Conservation (phyloP, 2,113 vertebrate species). For the Otocyon megalotis region DNA sequence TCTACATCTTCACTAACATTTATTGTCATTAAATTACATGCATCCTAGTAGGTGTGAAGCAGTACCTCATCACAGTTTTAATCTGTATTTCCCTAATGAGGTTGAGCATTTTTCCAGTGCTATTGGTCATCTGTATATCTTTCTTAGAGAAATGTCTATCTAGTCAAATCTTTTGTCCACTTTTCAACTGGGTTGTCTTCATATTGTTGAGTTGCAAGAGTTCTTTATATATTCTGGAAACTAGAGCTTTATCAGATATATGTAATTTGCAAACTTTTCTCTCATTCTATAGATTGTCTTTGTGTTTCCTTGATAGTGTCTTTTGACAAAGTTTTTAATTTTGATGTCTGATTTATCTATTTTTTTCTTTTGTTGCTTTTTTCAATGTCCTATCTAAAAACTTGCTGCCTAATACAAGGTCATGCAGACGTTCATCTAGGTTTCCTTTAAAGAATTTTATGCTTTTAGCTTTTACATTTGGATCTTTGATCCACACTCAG, state of each 20-base stretch:
- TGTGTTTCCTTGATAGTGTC: not conserved
- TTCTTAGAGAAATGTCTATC: conserved; percentile 38
- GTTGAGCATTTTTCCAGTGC: not conserved
- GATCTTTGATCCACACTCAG: not conserved
- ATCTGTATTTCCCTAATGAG: conserved; percentile 4
- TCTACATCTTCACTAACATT: conserved; percentile 20
- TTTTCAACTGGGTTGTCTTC: conserved; percentile 13
- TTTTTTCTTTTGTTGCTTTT: conserved; percentile 48
- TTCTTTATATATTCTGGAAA: conserved; percentile 41
- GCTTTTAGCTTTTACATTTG: conserved; percentile 44
- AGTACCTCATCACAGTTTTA: conserved; percentile 16
- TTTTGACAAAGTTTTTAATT: conserved; percentile 43
- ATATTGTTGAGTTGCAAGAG: not conserved
- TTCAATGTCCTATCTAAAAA: conserved; percentile 49
- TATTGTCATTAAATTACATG: conserved; percentile 16
- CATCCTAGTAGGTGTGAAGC: not conserved
- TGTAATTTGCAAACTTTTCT: not conserved
- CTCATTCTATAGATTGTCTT: not conserved
- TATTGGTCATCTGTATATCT: not conserved
- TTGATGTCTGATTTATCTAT: not conserved
- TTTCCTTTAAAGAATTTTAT: conserved; percentile 40
- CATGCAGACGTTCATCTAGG: conserved; percentile 13
- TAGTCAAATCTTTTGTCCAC: conserved; percentile 26
- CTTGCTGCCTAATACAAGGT: not conserved
- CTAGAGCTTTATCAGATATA: not conserved